Evolutionary conservation across 2,797 vertebrate genomes (phyloP), one percentile per base, ranked within the genome.

Genomic region (Poeciliopsis gracilis): DNA sequence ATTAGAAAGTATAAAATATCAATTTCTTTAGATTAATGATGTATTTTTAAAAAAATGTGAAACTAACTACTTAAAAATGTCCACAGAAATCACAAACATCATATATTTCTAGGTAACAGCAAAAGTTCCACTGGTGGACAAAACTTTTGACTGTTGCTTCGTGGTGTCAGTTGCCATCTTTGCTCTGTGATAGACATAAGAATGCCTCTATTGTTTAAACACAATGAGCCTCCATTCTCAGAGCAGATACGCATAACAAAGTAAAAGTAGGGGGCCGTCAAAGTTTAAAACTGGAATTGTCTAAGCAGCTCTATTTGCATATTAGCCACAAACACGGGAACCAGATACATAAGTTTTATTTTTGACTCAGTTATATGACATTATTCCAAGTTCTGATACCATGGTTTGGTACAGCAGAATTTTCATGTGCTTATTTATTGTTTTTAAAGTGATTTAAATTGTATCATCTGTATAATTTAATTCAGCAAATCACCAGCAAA

Each of bases 141-240:
- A 5, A 86, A 87, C 87, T 94, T 94, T 94, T 95, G 94, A 95
- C 79, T 94, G 93, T 95, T 95, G 95, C 95, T 87, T 90, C 88
- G 89, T 87, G 90, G 89, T 95, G 94, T 95, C 95, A 94, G 95
- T 95, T 92, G 86, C 88, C 89, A 94, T 96, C 96, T 97, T 97
- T 97, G 96, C 97, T 93, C 92, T 78, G 84, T 95, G 95, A 96
- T 95, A 96, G 95, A 97, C 95, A 96, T 96, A 90, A 94, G 95
- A 95, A 94, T 82, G 87, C 41, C 87, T 90, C 94, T 90, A 95
- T 96, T 94, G 90, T 93, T 88, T 82, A 6, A 41, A 81, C 90
- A 94, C 94, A 95, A 95, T 95, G 89, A 83, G 88, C 81, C 86
- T 89, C 90, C 90, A 86, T 95, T 96, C 93, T 93, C 87, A 86